These are phyloP conservation scores for Helogale parvula DNA, from an alignment of 2,113 vertebrate genomes.

Conservation along the genomic window DNA sequence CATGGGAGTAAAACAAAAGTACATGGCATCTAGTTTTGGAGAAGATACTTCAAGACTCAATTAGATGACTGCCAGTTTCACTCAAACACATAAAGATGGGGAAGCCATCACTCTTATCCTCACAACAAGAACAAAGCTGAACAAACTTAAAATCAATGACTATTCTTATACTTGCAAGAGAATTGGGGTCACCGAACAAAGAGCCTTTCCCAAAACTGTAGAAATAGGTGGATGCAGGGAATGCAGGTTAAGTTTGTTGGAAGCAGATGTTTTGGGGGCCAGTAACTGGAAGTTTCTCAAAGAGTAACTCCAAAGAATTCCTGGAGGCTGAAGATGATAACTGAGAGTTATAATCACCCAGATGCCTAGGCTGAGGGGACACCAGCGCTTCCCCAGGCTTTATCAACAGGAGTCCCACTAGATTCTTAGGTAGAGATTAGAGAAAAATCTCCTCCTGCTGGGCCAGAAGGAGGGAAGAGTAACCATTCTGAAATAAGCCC, in stretches of 20 bases:
- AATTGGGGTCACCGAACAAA: background rate
- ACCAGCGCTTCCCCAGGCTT: background rate
- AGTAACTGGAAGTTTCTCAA: background rate
- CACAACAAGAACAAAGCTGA: background rate
- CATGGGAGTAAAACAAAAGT: background rate
- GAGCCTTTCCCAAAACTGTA: background rate
- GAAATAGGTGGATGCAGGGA: background rate
- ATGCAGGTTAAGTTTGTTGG: background rate
- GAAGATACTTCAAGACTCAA: background rate
- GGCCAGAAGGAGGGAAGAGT: background rate
- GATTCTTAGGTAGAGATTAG: background rate
- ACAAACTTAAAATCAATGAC: background rate
- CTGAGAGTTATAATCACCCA: background rate
- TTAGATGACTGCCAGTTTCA: background rate
- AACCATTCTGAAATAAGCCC: background rate
- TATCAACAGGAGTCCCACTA: background rate
- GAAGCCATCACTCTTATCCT: background rate
- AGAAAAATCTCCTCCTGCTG: background rate
- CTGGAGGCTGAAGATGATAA: background rate
- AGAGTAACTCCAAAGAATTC: background rate
- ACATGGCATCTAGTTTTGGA: background rate
- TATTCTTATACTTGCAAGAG: background rate
- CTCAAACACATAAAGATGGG: background rate
- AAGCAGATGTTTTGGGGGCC: background rate
- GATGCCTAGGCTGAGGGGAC: background rate